Percentiles rank a stretch among this genome's conserved stretches.
These are phyloP conservation scores for Myodes glareolus DNA, from an alignment of 2,113 vertebrate genomes.

Conservation along the genomic window DNA sequence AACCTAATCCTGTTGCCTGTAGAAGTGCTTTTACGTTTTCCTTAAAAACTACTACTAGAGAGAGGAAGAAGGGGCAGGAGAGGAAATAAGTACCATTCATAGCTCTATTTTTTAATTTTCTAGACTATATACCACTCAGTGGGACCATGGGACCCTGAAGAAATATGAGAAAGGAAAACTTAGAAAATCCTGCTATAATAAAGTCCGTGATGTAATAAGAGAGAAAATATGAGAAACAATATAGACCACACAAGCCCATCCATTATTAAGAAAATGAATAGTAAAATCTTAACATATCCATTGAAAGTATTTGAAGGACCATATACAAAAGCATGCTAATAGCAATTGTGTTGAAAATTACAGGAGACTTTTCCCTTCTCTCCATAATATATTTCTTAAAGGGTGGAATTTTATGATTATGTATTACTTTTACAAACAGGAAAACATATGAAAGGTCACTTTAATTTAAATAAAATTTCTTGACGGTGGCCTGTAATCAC, in stretches of 20 bases:
- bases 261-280: constrained; percentile 39
- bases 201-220: neutral
- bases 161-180: constrained; percentile 49
- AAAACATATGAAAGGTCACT: constrained; percentile 41
- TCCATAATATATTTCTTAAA: constrained; percentile 41
- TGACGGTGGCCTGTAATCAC: constrained; percentile 10
- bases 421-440: constrained; percentile 52
- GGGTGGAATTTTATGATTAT: constrained; percentile 18
- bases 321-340: neutral
- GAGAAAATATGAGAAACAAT: neutral
- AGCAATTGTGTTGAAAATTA: constrained; percentile 46
- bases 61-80: neutral
- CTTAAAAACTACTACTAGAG: neutral
- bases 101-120: neutral
- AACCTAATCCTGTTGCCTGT: neutral
- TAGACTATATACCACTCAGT: constrained; percentile 3
- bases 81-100: neutral
- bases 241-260: neutral
- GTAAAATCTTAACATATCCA: neutral
- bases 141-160: neutral
- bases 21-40: neutral
- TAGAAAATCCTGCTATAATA: constrained; percentile 16
- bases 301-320: neutral
- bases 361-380: neutral
- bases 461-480: constrained; percentile 65